Evolutionary conservation across 2,888 invertebrate species (phyloP), one percentile per base, ranked within the genome.

Genomic region (Sphaerophoria rueppellii): DNA sequence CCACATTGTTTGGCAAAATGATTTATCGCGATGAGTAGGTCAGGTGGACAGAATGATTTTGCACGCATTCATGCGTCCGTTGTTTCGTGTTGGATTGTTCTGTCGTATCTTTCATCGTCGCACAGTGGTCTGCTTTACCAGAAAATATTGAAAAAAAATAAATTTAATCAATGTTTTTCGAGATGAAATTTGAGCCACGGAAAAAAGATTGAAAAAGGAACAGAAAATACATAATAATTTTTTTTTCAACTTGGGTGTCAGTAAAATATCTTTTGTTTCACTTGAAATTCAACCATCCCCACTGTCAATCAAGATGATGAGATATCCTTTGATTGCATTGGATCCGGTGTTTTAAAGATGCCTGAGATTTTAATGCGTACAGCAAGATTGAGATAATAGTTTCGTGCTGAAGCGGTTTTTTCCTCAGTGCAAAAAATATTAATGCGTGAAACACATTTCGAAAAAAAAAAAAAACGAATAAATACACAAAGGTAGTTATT

Each of bases 1-100:
- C 55, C 75, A 78, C 83, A 83, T 83, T 79, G 83, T 79, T 79
- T 83, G 65, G 60, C 71, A 61, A 74, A 75, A 83, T 83, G 79
- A 79, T 83, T 83, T 79, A 75, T 79, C 57, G 75, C 72, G 61
- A 75, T 69, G 79, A 83, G 75, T 83, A 75, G 79, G 79, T 83
- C 83, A 83, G 79, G 79, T 83, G 75, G 40, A 63, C 32, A 16
- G 57, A 69, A 12, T 60, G 82, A 55, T 65, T 83, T 82, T 70
- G 58, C 69, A 63, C 63, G 52, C 69, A 81, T 73, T 67, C 12
- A 67, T 67, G 67, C 71, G 58, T 43, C 24, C 43, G 43, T 43
- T 2, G 40, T 40, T 7, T 40, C 40, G 43, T 9, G 2, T 14
- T 34, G 57, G n/a, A n/a, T n/a, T n/a, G n/a, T n/a, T n/a, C n/a